Evolutionary conservation across 2,797 vertebrate genomes (phyloP), one percentile per base, ranked within the genome.

Genomic region (Enteromius mattozi): DNA sequence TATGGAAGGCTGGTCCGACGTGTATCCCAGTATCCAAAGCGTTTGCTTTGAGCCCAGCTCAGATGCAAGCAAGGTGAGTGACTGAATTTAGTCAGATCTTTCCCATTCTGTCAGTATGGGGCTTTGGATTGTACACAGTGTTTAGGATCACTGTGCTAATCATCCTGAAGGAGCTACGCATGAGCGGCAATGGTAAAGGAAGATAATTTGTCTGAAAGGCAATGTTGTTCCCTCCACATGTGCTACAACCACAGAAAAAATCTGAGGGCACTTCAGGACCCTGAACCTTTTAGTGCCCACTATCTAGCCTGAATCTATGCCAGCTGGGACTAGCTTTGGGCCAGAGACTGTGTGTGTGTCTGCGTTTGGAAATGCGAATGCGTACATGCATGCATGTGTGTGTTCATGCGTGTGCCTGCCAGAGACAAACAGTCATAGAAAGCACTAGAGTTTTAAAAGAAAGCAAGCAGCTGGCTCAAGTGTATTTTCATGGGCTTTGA

Each of bases 1-100:
- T 0, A 85, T 87, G 35, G 35, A 12, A 0, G 94, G 94, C 30
- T 95, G 94, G 94, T 93, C 94, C 0, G 42, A 47, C 0, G 87
- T 93, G 12, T 92, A 93, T 79, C 94, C 94, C 14, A 56, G 42
- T 87, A 68, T 93, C 86, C 16, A 37, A 3, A 3, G 24, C 6
- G 90, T 89, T 89, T 95, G 94, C 88, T 91, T 87, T 10, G 80
- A 89, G 84, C 33, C 71, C 86, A 61, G 71, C 86, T 84, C 89
- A 63, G 75, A 30, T 59, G 17, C 30, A 71, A 0, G 14, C 4
- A 88, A 93, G 91, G 94, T 94, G 85, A 91, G 88, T 59, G 47
- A 51, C 16, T 42, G 10, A 72, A 56, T 24, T 63, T 37, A 7
- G 8, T 72, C 5, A 59, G 7, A 65, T 45, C 63, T 35, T 69